Base-by-base conservation (phyloP, 92 coral and sea anemone genomes). In the Pocillopora meandrina region DNA sequence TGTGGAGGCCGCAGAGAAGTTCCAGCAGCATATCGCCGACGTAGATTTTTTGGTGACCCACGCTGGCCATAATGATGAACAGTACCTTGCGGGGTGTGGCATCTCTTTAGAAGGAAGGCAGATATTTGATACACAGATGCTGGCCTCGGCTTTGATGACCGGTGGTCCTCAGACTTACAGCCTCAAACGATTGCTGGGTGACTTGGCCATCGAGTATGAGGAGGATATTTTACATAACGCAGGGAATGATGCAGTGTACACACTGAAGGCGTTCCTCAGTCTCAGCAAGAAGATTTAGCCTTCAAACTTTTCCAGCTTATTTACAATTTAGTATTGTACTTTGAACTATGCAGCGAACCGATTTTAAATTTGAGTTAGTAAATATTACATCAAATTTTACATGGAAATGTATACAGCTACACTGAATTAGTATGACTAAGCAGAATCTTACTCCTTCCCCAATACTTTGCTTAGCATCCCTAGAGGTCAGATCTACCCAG, bases 231-330 rank as follows among this genome's bases (percentile, higher is more conserved):
- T 93, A 35, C 94, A 93, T 71, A 93, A 93, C 68, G 91, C 90
- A 18, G 95, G 89, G 10, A 89, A 90, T 69, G 95, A 92, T 68
- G 95, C 93, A 14, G 68, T 34, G 47, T 91, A 90, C 80, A 91
- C 96, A 33, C 86, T 91, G 92, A 47, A 91, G n/a, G 92, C 78
- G 10, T 93, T 93, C 72, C 63, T 78, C 10, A 85, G 85, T 10
- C 90, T 91, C 23, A 33, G 20, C 56, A 70, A 70, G 20, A 70
- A 70, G 42, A 36, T 33, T 35, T 70, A 70, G 74, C 35, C 70
- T 69, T 52, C 42, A 11, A 12, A 69, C 42, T 69, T 65, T 31
- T 23, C 72, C 33, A 68, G 35, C 52, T 68, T 19, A 0, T 21
- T 11, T 21, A 66, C 20, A 66, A 31, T 9, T 66, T 20, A 66